Evolutionary conservation across 1,140 invertebrate genomes (phyloP), one percentile per base, ranked within the genome.

Genomic region (Heliconius congener): DNA sequence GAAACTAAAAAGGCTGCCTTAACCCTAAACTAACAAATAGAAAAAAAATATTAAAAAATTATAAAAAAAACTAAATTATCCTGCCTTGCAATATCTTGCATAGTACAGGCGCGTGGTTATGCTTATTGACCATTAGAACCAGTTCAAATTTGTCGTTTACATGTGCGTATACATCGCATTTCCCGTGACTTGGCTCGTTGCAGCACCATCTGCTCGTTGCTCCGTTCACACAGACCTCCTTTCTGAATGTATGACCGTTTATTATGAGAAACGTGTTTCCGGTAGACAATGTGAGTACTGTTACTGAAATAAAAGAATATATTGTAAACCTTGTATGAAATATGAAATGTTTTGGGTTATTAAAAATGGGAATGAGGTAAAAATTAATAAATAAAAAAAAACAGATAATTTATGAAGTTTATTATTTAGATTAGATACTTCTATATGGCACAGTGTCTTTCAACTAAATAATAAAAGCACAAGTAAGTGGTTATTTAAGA

Each of bases 221-320:
- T 9, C 87, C 85, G 34, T 84, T 86, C n/a, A 87, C 84, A 30
- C 82, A 80, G 3, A 84, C 83, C 74, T 87, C 89, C 70, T 86
- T 87, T 55, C 87, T 91, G 78, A 91, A 93, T 8, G 88, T 92
- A 73, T 91, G 90, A 2, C 91, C 91, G 46, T 92, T 90, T 70
- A 93, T 88, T 71, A 92, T 88, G 18, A 93, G 88, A 50, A 91
- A 83, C 1, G 88, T 91, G 70, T 81, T 91, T 55, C 91, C 91
- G 23, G 83, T 87, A 50, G 87, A 88, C 60, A 93, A 74, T 13
- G 88, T 86, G 1, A 93, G 85, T 79, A 91, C 88, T 85, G 90
- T 86, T 85, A 93, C 91, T 91, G 76, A 86, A 91, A 81, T 19
- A 66, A 30, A 76, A 81, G 79, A 79, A 80, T 66, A 52, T 73